Evolutionary conservation across 1,140 invertebrate species (phyloP).

Genomic region (Nasonia giraulti): DNA sequence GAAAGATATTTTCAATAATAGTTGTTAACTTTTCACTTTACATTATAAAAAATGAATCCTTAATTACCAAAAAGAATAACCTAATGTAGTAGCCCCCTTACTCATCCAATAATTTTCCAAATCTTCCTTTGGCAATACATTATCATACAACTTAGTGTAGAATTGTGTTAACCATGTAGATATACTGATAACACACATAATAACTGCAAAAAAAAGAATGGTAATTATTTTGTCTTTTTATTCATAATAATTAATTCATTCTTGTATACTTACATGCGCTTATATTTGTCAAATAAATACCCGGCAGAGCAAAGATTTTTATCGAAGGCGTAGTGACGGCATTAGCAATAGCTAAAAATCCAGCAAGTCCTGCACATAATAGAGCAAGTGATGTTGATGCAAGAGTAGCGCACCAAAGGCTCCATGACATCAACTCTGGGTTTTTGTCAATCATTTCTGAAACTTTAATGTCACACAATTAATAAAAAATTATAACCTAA

Average conservation of each 20-base stretch:
- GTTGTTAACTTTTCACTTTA: background rate
- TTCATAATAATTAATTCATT: constrained; percentile 23
- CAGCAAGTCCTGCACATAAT: constrained; percentile 80
- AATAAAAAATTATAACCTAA: background rate
- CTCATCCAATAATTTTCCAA: constrained; percentile 84
- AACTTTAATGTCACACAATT: constrained; percentile 69
- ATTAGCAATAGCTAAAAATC: constrained; percentile 86
- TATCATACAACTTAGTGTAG: constrained; percentile 82
- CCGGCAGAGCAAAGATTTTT: constrained; percentile 83
- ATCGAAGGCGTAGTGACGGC: constrained; percentile 84
- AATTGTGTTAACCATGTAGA: constrained; percentile 86
- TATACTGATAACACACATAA: constrained; percentile 81
- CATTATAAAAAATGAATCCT: constrained; percentile 26
- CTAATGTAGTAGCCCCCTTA: constrained; percentile 80
- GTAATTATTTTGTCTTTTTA: constrained; percentile 12
- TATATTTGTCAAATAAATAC: constrained; percentile 86
- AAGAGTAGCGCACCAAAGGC: constrained; percentile 83
- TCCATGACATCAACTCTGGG: constrained; percentile 81
- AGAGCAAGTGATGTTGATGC: constrained; percentile 79
- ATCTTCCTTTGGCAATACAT: constrained; percentile 86
- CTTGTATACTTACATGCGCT: constrained; percentile 79
- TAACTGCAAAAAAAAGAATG: constrained; percentile 77
- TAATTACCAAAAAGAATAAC: constrained; percentile 86
- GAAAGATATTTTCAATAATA: constrained; percentile 38
- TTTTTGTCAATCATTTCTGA: constrained; percentile 78